Percentiles rank a stretch among this genome's conserved stretches.
Conservation (phyloP, 2,888 invertebrate species). For the Mesorhabditis sp. region DNA sequence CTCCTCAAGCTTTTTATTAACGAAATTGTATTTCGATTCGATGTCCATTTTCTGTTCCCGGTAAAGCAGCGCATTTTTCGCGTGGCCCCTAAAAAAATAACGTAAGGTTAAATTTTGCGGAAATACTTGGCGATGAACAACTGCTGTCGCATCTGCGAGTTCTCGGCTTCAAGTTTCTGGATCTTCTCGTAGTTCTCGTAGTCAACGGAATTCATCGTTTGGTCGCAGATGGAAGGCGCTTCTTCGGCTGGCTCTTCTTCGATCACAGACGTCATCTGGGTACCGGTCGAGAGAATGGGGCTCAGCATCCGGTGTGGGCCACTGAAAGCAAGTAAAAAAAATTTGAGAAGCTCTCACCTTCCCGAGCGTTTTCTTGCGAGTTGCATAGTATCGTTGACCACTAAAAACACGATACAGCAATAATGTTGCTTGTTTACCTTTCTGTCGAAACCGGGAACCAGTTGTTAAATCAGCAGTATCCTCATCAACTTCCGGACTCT, state of each 20-base stretch:
- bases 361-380: slow-evolving; percentile 3
- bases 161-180: slow-evolving; percentile 1
- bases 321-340: not conserved
- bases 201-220: not conserved
- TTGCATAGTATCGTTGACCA: slow-evolving; percentile 4
- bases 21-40: slow-evolving; percentile 1
- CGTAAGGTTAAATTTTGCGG: not conserved
- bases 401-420: not conserved
- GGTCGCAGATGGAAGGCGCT: not conserved
- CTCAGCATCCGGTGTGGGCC: not conserved
- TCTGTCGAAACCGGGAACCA: not conserved
- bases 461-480: slow-evolving; percentile 2
- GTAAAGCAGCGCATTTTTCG: not conserved
- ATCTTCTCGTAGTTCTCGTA: slow-evolving; percentile 6
- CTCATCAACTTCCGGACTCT: not conserved
- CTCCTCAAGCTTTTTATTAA: not conserved
- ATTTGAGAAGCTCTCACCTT: not conserved
- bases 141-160: not conserved
- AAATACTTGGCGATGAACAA: not conserved
- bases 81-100: not conserved
- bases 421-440: not conserved
- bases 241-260: not conserved
- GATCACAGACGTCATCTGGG: not conserved
- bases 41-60: not conserved
- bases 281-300: slow-evolving; percentile 2